These are phyloP conservation scores for Drosophila yooni DNA, from an alignment of 2,888 invertebrate species.

Conservation along the genomic window DNA sequence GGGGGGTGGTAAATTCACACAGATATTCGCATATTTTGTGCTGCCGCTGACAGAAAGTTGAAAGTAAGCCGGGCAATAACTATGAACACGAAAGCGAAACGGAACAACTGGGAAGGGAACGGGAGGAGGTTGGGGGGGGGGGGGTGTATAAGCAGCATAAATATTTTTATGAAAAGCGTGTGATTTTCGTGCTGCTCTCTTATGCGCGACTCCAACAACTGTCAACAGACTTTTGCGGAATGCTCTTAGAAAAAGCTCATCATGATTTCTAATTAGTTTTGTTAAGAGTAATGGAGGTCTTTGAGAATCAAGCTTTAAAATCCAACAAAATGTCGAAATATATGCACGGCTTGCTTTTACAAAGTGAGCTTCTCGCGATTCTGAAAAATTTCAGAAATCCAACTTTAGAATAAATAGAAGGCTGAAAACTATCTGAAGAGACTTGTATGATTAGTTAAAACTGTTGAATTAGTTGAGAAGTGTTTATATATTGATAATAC, in stretches of 20 bases:
- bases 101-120: background rate
- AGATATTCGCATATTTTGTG: slow-evolving; percentile 53
- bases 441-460: background rate
- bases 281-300: background rate
- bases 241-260: slow-evolving; percentile 14
- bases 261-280: slow-evolving; percentile 6
- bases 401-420: background rate
- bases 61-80: slow-evolving; percentile 58
- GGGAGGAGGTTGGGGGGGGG: background rate
- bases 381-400: background rate
- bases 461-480: background rate
- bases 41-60: slow-evolving; percentile 44
- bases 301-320: background rate
- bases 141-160: slow-evolving; percentile 1
- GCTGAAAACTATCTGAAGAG: background rate
- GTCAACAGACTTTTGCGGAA: slow-evolving; percentile 24
- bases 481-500: background rate
- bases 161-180: slow-evolving; percentile 57
- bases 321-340: background rate
- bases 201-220: slow-evolving; percentile 19
- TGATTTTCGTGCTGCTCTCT: slow-evolving; percentile 44
- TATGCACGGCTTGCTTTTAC: background rate
- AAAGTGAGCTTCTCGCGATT: background rate
- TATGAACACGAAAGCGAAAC: slow-evolving; percentile 37
- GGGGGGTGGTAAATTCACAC: slow-evolving; percentile 12